Evolutionary conservation across 2,113 vertebrate genomes (phyloP).

Genomic region (Neotragus pygmaeus): DNA sequence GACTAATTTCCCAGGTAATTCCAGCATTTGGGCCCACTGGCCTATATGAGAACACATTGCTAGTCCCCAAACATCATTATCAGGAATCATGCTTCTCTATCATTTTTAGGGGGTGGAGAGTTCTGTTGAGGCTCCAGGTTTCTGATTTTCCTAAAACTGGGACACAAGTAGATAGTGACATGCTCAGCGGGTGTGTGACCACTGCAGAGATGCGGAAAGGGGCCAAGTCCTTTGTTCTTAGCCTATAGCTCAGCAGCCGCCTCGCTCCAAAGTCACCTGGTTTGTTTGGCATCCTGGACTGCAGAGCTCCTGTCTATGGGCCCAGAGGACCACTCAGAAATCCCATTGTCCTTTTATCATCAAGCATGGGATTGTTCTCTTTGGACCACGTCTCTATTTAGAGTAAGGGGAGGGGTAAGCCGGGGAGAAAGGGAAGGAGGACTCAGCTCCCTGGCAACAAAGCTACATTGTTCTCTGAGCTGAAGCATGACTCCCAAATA

Average conservation of each 20-base stretch:
- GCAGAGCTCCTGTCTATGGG: background rate
- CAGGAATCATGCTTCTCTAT: background rate
- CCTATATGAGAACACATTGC: background rate
- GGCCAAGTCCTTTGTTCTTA: slow-evolving; percentile 29
- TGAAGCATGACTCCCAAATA: background rate
- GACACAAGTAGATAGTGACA: background rate
- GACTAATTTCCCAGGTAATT: background rate
- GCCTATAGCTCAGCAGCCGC: background rate
- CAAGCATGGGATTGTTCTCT: background rate
- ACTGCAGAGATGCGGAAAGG: background rate
- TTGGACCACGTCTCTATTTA: slow-evolving; percentile 3
- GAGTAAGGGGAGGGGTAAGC: background rate
- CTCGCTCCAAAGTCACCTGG: background rate
- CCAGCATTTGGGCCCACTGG: background rate
- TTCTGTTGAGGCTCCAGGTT: background rate
- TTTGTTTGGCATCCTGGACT: slow-evolving; percentile 16
- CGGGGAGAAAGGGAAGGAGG: background rate
- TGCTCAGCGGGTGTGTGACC: background rate
- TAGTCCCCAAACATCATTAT: background rate
- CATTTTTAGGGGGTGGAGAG: background rate
- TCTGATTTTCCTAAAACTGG: background rate
- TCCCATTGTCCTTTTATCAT: slow-evolving; percentile 19
- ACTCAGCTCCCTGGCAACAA: background rate
- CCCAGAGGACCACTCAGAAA: slow-evolving; percentile 6
- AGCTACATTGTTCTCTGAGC: background rate